phyloP scores from a whole-genome alignment of 2,797 vertebrate species.

The Arrhamphus sclerolepis region DNA sequence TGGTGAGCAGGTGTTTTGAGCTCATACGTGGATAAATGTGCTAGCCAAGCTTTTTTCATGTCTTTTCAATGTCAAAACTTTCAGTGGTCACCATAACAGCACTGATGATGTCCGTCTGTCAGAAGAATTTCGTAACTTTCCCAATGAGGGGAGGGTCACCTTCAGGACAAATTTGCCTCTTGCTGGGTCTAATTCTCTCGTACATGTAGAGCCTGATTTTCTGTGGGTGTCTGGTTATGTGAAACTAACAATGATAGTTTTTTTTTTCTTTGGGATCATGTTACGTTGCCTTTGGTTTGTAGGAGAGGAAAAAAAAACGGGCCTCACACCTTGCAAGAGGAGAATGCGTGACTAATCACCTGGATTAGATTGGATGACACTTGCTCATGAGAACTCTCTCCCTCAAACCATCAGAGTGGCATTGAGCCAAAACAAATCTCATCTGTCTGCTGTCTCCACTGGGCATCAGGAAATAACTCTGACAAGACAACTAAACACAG shows the following conservation, averaged over 20 bases:
- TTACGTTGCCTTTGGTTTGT: conserved; percentile 50
- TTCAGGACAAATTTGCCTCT: conserved; percentile 29
- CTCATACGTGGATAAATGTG: conserved; percentile 3
- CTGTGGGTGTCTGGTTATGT: conserved; percentile 45
- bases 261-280: conserved; percentile 46
- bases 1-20: conserved; percentile 34
- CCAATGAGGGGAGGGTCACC: conserved; percentile 10
- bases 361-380: conserved; percentile 72
- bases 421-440: conserved; percentile 34
- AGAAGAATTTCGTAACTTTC: conserved; percentile 36
- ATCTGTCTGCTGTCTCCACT: conserved; percentile 30
- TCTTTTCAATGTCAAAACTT: conserved; percentile 35
- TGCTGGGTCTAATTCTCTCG: conserved; percentile 23
- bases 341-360: conserved; percentile 78
- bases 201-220: conserved; percentile 1
- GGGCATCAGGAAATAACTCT: conserved; percentile 22
- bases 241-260: conserved; percentile 68
- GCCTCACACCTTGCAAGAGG: conserved; percentile 73
- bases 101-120: conserved; percentile 22
- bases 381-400: conserved; percentile 62
- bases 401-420: conserved; percentile 56
- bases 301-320: conserved; percentile 31
- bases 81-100: conserved; percentile 41
- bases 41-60: conserved; percentile 25
- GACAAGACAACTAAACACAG: conserved; percentile 15